Evolutionary conservation across 92 coral and sea anemone species (phyloP).

Genomic region (Diadumene lineata): DNA sequence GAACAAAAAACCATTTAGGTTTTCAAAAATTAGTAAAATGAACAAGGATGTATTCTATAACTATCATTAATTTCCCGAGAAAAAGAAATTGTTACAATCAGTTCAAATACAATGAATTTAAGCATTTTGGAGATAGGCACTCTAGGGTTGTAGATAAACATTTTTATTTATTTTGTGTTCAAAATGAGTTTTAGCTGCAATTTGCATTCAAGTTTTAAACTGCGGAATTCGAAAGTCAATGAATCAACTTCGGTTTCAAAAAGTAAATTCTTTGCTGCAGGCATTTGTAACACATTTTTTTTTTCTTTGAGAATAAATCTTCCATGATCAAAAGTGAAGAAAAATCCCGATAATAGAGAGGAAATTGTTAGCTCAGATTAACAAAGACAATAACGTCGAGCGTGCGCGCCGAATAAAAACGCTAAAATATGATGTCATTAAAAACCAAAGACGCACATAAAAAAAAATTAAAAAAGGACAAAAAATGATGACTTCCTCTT

Average conservation of each 20-base stretch:
- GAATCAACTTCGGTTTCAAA: too few relatives aligned
- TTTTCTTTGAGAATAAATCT: not conserved
- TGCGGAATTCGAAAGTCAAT: too few relatives aligned
- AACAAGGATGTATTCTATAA: too few relatives aligned
- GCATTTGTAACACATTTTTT: too few relatives aligned
- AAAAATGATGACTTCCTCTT: not conserved
- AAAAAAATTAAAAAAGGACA: not conserved
- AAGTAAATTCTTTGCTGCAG: too few relatives aligned
- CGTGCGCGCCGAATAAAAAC: too few relatives aligned
- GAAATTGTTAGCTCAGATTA: not conserved
- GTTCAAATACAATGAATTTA: not conserved
- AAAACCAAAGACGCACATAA: not conserved
- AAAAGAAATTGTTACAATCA: not conserved
- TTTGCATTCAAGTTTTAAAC: slow-evolving; percentile 1
- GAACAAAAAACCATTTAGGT: too few relatives aligned
- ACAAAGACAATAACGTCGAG: not conserved
- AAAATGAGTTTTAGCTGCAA: not conserved
- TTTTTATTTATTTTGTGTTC: not conserved
- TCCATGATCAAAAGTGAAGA: not conserved
- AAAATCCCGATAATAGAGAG: not conserved
- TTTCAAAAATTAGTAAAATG: too few relatives aligned
- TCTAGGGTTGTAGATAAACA: not conserved
- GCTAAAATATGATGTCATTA: too few relatives aligned
- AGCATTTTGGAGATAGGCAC: not conserved
- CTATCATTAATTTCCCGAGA: slow-evolving; percentile 8